Base-by-base conservation (phyloP, 2,797 vertebrate species). In the Ciconia nigra region DNA sequence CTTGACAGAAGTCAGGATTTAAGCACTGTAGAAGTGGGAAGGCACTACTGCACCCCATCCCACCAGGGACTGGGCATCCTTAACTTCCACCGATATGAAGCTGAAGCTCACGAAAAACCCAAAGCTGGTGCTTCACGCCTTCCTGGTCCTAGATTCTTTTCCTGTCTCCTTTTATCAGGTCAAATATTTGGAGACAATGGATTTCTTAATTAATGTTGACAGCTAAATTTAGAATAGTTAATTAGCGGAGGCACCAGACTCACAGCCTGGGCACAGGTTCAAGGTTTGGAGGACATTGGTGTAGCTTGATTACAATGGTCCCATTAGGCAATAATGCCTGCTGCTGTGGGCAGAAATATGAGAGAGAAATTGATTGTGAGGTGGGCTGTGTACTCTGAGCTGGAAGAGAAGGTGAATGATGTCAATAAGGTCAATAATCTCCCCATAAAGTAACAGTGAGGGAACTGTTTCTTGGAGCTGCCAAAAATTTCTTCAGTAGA, bases 121-220 rank as follows among this genome's bases (percentile, higher is more conserved):
- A 13, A n/a, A 83, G 47, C 44, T 82, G 52, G 13, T 88, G 31
- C n/a, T 67, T 93, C 72, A 82, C 0, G 1, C 71, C 42, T 87
- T 81, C 33, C 33, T 83, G 67, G 42, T 83, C 81, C 59, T 94
- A 37, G 58, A 88, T 62, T 9, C 33, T 88, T 89, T 87, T 91
- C 52, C 73, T 92, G 85, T 87, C 86, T 88, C 69, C 59, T 94
- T 93, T 95, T 86, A 80, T 90, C 85, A 92, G 89, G 91, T 94
- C 91, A 96, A 55, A 90, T 90, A 87, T 91, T 71, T 93, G 21
- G 69, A 96, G 46, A 90, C 63, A 87, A 91, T 76, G 57, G n/a
- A 33, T 92, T 97, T 96, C 84, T 81, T 97, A 95, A 97, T 96
- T 91, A 90, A 87, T 61, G 79, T 17, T 95, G 97, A 97, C 95